These are phyloP conservation scores for Solea solea DNA, from an alignment of 2,113 vertebrate genomes.

Conservation along the genomic window DNA sequence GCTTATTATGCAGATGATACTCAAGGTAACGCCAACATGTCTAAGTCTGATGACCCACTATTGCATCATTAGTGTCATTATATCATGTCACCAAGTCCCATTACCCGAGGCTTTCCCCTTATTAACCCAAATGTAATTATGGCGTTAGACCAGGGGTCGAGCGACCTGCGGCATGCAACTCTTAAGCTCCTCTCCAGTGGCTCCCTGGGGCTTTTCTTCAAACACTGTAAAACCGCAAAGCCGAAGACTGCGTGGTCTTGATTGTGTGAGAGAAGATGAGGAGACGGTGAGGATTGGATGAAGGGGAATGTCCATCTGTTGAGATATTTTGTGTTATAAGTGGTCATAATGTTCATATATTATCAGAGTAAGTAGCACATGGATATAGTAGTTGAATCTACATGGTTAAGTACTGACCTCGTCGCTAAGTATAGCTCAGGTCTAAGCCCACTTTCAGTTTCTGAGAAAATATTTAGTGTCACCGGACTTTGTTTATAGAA, in stretches of 20 bases:
- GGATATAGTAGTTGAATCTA: not conserved
- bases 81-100: conserved; percentile 2
- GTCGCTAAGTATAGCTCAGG: not conserved
- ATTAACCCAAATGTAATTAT: conserved; percentile 9
- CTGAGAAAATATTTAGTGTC: too few species aligned
- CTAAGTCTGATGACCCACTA: not conserved
- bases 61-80: not conserved
- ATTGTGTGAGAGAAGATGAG: too few species aligned
- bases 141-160: not conserved
- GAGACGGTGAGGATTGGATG: too few species aligned
- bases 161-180: too few species aligned
- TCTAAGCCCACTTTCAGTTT: not conserved
- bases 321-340: too few species aligned
- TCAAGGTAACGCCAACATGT: not conserved
- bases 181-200: too few species aligned
- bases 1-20: not conserved
- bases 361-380: too few species aligned
- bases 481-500: not conserved
- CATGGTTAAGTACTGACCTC: not conserved
- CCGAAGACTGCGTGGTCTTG: too few species aligned
- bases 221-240: too few species aligned
- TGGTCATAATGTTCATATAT: too few species aligned
- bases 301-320: too few species aligned
- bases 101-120: not conserved
- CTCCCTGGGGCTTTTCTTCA: too few species aligned